Conservation (phyloP, 2,888 invertebrate genomes). For the Cataglyphis altisquamis region DNA sequence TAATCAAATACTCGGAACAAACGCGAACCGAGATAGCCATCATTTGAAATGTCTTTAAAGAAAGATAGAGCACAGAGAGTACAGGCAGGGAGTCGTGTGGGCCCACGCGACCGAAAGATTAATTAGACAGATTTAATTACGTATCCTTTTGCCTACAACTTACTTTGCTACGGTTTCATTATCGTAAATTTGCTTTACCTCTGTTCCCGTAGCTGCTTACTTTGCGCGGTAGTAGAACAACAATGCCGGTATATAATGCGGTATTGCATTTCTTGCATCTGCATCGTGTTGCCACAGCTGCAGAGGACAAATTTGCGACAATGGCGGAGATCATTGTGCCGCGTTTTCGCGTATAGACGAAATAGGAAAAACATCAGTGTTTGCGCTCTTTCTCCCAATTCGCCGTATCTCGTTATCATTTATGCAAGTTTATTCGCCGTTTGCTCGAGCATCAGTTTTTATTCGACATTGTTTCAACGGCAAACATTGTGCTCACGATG, state of each 20-base stretch:
- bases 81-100: slow-evolving; percentile 35
- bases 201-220: slow-evolving; percentile 46
- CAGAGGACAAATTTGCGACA: slow-evolving; percentile 41
- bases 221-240: slow-evolving; percentile 43
- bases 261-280: slow-evolving; percentile 52
- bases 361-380: slow-evolving; percentile 9
- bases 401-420: slow-evolving; percentile 17
- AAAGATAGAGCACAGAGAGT: slow-evolving; percentile 14
- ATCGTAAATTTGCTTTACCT: slow-evolving; percentile 52
- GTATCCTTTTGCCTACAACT: slow-evolving; percentile 54
- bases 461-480: neutral
- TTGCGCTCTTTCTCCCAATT: neutral
- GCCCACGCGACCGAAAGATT: slow-evolving; percentile 49
- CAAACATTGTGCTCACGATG: neutral
- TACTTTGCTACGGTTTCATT: slow-evolving; percentile 55
- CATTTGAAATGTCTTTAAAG: slow-evolving; percentile 49
- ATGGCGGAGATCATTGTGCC: slow-evolving; percentile 31
- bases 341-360: slow-evolving; percentile 26
- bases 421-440: slow-evolving; percentile 43
- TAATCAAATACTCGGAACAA: slow-evolving; percentile 51
- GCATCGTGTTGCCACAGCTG: slow-evolving; percentile 36
- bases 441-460: slow-evolving; percentile 43
- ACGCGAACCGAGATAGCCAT: slow-evolving; percentile 25
- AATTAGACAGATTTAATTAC: slow-evolving; percentile 57
- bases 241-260: slow-evolving; percentile 41